Evolutionary conservation across 2,888 invertebrate species (phyloP), one percentile per base, ranked within the genome.

Genomic region (Xestia ashworthii): DNA sequence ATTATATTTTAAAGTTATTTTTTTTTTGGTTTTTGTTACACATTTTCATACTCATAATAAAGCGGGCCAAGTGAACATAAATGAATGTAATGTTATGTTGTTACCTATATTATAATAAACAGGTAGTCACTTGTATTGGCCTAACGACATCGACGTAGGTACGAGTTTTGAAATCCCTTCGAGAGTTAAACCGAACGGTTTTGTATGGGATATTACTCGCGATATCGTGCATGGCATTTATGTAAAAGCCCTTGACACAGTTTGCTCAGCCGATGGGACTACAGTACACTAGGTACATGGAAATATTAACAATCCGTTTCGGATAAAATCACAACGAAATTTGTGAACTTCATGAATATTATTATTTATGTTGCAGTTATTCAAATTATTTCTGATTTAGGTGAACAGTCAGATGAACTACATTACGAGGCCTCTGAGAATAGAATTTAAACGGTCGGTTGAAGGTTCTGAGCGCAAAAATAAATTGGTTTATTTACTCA

Each of bases 401-500:
- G 38, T 74, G n/a, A 65, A 79, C 65, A 64, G 64, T 41, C 41
- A 1, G 11, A 68, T 74, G 67, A 73, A 74, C 41, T 41, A 62
- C 55, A 70, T 60, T 6, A 12, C n/a, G 14, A 72, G 64, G 9
- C 44, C 44, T 65, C 50, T 62, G 64, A 74, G 77, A 72, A 78
- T 76, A 83, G 48, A 83, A 81, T 38, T 62, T 62, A 68, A 74
- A 78, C 68, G 68, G 44, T 70, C 62, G 71, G 74, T 71, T 67
- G 73, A 76, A 80, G 71, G 76, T 80, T 76, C 65, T 55, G 55
- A 53, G 67, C 11, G 5, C 19, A 38, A 67, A 82, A 82, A 60
- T 82, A 82, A 69, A 55, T 70, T 53, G 53, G 71, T 78, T 78
- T 81, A 75, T 81, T 81, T 81, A 83, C 64, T 62, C 65, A 16